Conservation (phyloP, 2,113 vertebrate species). For the Formicarius rufipectus region DNA sequence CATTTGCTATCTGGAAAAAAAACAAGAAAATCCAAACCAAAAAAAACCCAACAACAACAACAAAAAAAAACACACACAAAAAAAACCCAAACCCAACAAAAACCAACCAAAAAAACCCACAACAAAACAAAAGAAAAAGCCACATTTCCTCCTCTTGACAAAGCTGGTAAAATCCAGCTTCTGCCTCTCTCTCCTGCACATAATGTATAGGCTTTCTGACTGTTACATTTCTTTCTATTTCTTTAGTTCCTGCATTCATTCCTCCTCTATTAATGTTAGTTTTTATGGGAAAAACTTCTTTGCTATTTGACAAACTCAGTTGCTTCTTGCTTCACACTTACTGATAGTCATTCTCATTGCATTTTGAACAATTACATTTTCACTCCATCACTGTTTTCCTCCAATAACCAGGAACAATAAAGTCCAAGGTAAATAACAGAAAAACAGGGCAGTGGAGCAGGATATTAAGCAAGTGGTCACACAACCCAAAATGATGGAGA, state of each 20-base stretch:
- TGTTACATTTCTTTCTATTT: neutral
- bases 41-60: neutral
- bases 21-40: neutral
- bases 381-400: neutral
- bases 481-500: neutral
- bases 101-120: no score
- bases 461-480: neutral
- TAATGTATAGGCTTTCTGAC: neutral
- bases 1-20: neutral
- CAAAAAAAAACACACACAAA: neutral
- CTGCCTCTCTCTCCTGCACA: neutral
- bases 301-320: neutral
- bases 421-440: neutral
- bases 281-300: neutral
- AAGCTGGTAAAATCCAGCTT: neutral
- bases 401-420: neutral
- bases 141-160: neutral
- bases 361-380: neutral
- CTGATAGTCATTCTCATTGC: neutral
- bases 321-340: neutral
- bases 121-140: neutral
- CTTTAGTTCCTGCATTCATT: neutral
- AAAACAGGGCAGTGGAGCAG: neutral
- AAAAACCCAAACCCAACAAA: no score
- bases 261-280: neutral